Evolutionary conservation across 2,797 vertebrate genomes (phyloP).

Genomic region (Ptychadena robeensis): DNA sequence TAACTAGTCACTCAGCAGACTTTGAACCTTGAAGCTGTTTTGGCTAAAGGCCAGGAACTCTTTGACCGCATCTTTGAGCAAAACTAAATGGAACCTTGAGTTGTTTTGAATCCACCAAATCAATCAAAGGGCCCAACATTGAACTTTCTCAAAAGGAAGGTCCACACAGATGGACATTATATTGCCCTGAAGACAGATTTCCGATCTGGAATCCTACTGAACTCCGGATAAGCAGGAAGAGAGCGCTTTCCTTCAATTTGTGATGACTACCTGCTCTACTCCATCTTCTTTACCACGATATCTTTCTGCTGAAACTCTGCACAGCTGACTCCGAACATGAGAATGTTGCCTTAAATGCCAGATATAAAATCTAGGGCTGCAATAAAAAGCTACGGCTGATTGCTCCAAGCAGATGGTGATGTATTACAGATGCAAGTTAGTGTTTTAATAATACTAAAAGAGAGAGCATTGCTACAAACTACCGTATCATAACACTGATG

Average conservation of each 20-base stretch:
- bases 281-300: background rate
- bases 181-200: too few species aligned
- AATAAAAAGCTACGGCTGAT: constrained; percentile 48
- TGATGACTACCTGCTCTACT: background rate
- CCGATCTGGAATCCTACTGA: too few species aligned
- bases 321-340: constrained; percentile 21
- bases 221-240: background rate
- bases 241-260: background rate
- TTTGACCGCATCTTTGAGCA: too few species aligned
- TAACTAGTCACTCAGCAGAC: too few species aligned
- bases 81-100: too few species aligned
- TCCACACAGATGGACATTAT: too few species aligned
- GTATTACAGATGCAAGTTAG: constrained; percentile 43
- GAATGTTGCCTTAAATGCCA: constrained; percentile 32
- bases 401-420: constrained; percentile 47
- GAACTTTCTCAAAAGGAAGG: too few species aligned
- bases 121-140: too few species aligned
- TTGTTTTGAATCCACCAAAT: too few species aligned
- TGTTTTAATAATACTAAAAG: constrained; percentile 53
- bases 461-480: constrained; percentile 41
- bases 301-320: constrained; percentile 1
- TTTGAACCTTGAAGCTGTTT: too few species aligned
- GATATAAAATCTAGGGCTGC: constrained; percentile 27
- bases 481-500: constrained; percentile 45
- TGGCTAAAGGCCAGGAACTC: too few species aligned